These are phyloP conservation scores for Malurus leucopterus DNA, from an alignment of 2,797 vertebrate species.

Conservation along the genomic window DNA sequence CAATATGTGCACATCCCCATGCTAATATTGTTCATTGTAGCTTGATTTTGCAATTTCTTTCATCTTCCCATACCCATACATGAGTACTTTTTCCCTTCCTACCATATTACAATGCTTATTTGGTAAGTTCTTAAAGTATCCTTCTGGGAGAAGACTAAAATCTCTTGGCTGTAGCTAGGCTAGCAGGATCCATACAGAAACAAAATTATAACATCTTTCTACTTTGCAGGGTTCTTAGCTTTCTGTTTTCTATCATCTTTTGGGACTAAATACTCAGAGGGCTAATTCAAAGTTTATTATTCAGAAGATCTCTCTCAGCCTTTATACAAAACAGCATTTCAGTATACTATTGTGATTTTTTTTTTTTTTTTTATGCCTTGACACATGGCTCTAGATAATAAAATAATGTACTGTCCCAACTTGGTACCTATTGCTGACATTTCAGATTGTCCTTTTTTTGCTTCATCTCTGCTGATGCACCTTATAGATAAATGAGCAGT, in stretches of 20 bases:
- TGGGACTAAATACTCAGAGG: constrained; percentile 23
- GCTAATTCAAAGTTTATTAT: constrained; percentile 14
- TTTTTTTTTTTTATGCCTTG: constrained; percentile 31
- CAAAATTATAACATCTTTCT: constrained; percentile 45
- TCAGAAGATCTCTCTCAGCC: neutral
- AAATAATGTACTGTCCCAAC: constrained; percentile 54
- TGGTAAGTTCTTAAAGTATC: constrained; percentile 35
- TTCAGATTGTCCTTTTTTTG: constrained; percentile 2
- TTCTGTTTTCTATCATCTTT: neutral
- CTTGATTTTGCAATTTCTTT: neutral
- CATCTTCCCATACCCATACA: neutral
- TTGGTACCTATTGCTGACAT: constrained; percentile 36
- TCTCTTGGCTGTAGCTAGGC: constrained; percentile 12
- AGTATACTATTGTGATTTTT: constrained; percentile 23
- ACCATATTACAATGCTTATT: neutral
- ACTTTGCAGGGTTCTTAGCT: neutral
- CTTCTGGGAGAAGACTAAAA: constrained; percentile 44
- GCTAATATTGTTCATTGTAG: neutral
- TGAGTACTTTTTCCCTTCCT: neutral
- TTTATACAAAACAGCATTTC: neutral
- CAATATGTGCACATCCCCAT: neutral
- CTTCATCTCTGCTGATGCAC: neutral
- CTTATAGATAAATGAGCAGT: constrained; percentile 53
- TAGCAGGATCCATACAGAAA: constrained; percentile 26
- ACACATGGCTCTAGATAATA: constrained; percentile 53